These are phyloP conservation scores for Melanerpes formicivorus DNA, from an alignment of 2,113 vertebrate species.

Conservation along the genomic window DNA sequence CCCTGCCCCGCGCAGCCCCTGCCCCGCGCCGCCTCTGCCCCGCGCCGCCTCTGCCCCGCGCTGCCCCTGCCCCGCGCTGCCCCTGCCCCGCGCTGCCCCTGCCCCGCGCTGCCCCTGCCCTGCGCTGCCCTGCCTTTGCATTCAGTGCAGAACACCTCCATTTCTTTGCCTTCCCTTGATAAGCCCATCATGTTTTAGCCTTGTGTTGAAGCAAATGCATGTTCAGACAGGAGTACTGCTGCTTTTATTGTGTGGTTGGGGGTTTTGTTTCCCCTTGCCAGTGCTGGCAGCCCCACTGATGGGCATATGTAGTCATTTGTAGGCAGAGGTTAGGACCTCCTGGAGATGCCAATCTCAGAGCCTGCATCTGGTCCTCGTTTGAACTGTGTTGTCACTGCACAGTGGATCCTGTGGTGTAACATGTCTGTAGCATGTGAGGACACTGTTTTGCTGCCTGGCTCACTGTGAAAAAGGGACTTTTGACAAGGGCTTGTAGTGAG, in stretches of 20 bases:
- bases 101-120: neutral
- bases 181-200: neutral
- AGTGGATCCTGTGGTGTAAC: neutral
- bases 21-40: too few species aligned
- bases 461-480: neutral
- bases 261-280: neutral
- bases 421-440: accelerated
- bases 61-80: neutral
- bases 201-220: neutral
- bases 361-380: neutral
- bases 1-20: neutral
- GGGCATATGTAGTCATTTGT: neutral
- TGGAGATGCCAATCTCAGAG: neutral
- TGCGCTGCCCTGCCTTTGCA: neutral
- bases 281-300: neutral
- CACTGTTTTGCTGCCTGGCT: neutral
- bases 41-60: too few species aligned
- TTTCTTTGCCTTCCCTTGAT: neutral
- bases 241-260: neutral
- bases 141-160: neutral
- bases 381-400: neutral
- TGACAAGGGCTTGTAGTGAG: too few species aligned
- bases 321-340: neutral
- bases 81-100: neutral
- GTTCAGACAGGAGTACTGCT: neutral